These are phyloP conservation scores for Mesaphorura yosii DNA, from an alignment of 1,140 invertebrate genomes.

Conservation along the genomic window DNA sequence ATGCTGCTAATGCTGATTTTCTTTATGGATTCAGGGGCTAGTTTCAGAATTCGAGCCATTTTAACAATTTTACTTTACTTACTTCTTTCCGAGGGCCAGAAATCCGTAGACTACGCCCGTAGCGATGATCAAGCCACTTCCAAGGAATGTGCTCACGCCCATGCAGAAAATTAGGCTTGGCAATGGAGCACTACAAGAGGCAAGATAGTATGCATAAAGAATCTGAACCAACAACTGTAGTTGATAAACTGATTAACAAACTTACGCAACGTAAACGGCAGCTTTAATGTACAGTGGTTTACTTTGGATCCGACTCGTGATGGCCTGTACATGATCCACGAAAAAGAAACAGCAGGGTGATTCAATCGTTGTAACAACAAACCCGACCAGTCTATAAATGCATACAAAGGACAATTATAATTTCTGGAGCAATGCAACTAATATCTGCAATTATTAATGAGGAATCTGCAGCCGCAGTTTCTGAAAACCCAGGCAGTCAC, in stretches of 20 bases:
- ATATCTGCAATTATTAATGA: background rate
- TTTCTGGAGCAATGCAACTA: background rate
- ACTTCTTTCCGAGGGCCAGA: conserved; percentile 86
- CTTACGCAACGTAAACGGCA: conserved; percentile 71
- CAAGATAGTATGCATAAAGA: background rate
- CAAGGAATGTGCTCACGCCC: conserved; percentile 64
- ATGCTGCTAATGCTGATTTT: too few species aligned
- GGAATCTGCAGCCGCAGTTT: background rate
- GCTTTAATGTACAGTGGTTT: conserved; percentile 83
- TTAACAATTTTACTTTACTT: too few species aligned
- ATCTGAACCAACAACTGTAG: too few species aligned
- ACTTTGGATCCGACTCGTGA: conserved; percentile 56
- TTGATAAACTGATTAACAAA: conserved; percentile 31
- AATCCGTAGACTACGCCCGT: conserved; percentile 83
- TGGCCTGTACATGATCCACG: conserved; percentile 78
- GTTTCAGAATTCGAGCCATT: too few species aligned
- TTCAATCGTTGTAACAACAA: conserved; percentile 72
- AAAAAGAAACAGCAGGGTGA: conserved; percentile 91
- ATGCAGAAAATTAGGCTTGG: conserved; percentile 65
- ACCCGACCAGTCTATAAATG: conserved; percentile 56
- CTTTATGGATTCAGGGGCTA: too few species aligned
- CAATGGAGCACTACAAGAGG: conserved; percentile 51
- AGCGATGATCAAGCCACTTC: conserved; percentile 72
- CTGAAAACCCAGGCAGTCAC: conserved; percentile 28
- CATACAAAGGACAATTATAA: background rate